These are phyloP conservation scores for Sebastes kiyomatsui DNA, from an alignment of 2,797 vertebrate species.

Conservation along the genomic window DNA sequence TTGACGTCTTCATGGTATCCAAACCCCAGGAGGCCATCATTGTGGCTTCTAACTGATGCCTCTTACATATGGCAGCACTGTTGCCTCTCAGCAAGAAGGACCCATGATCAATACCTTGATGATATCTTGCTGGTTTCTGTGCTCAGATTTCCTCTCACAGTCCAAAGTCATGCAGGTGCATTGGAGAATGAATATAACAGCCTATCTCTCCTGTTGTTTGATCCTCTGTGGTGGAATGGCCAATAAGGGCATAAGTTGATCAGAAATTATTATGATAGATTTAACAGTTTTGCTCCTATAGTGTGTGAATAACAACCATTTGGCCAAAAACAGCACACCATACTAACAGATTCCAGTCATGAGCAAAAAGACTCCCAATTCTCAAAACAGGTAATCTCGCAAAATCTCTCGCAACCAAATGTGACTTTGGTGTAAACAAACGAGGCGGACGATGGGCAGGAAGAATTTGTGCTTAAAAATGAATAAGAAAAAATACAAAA, in stretches of 20 bases:
- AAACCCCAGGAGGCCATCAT: constrained; percentile 26
- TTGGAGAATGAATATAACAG: neutral
- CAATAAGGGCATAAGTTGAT: neutral
- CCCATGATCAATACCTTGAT: constrained; percentile 33
- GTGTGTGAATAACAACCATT: no score
- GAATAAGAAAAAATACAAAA: no score
- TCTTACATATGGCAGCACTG: constrained; percentile 10
- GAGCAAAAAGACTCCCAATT: no score
- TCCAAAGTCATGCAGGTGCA: neutral
- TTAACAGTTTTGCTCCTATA: no score
- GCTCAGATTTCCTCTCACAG: constrained; percentile 3
- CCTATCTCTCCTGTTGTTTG: neutral
- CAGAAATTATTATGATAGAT: no score
- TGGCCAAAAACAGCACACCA: no score
- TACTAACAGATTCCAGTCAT: no score
- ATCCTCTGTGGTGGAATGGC: neutral
- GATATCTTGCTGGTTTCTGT: constrained; percentile 21
- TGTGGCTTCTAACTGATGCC: constrained; percentile 4
- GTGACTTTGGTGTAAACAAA: no score
- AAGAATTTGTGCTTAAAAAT: no score
- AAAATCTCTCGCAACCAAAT: no score
- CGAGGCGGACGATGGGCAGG: rapidly evolving
- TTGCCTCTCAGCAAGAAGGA: constrained; percentile 14
- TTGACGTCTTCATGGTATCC: constrained; percentile 19
- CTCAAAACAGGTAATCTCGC: no score